Conservation (phyloP, 2,888 invertebrate species). For the Mechanitis mazaeus region DNA sequence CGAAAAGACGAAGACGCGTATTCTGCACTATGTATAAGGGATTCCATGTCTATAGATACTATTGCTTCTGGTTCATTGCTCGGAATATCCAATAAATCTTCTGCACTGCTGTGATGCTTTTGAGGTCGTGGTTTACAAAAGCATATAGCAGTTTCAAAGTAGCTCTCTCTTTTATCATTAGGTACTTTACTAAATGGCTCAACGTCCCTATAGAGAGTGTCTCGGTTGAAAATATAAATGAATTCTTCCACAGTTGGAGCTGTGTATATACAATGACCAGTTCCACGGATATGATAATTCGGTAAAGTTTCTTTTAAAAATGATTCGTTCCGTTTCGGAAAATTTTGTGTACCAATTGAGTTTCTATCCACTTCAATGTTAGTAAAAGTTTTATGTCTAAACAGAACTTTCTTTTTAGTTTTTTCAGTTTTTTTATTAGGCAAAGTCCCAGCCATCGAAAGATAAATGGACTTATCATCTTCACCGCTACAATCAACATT, state of each 20-base stretch:
- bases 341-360: conserved; percentile 50
- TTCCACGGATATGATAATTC: conserved; percentile 68
- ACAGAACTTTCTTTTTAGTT: conserved; percentile 59
- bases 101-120: conserved; percentile 65
- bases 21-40: conserved; percentile 47
- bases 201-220: conserved; percentile 55
- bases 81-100: conserved; percentile 57
- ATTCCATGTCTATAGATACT: conserved; percentile 53
- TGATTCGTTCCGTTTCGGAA: conserved; percentile 53
- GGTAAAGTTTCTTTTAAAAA: conserved; percentile 64
- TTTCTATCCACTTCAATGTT: conserved; percentile 66
- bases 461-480: conserved; percentile 53
- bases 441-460: conserved; percentile 65
- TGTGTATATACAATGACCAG: conserved; percentile 68
- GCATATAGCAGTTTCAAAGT: conserved; percentile 70
- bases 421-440: conserved; percentile 53
- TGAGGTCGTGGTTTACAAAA: conserved; percentile 63
- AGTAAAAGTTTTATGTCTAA: conserved; percentile 70
- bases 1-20: conserved; percentile 57
- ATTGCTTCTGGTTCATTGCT: conserved; percentile 42
- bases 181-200: conserved; percentile 53
- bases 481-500: conserved; percentile 67
- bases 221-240: conserved; percentile 67
- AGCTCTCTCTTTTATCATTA: conserved; percentile 52
- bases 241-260: conserved; percentile 66